phyloP scores from a whole-genome alignment of 2,113 vertebrate genomes.

The Argyrosomus japonicus region DNA sequence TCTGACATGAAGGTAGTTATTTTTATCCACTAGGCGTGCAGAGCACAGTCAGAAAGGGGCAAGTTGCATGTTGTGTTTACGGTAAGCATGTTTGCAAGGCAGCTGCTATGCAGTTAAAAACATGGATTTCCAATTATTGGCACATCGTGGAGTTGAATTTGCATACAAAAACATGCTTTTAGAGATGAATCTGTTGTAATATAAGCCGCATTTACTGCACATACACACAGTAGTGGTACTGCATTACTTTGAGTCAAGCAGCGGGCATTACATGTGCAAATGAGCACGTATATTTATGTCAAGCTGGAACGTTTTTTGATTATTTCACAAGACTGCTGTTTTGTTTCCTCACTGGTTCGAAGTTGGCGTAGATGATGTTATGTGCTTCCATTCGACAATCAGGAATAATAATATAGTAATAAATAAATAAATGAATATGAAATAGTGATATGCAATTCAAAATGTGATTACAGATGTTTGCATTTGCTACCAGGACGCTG shows the following conservation, averaged over 20 bases:
- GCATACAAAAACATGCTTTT: neutral
- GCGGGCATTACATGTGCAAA: neutral
- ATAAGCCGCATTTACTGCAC: neutral
- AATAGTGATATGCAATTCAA: neutral
- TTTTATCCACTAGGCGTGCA: slow-evolving; percentile 14
- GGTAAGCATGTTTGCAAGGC: neutral
- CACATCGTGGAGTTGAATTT: neutral
- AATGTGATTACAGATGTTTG: neutral
- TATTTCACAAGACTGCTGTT: neutral
- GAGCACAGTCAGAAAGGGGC: slow-evolving; percentile 7
- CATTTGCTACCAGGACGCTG: neutral
- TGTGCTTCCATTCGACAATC: neutral
- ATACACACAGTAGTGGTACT: neutral
- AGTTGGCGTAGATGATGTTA: neutral
- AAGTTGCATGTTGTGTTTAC: neutral
- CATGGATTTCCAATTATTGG: neutral
- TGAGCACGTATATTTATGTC: neutral
- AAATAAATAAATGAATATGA: neutral
- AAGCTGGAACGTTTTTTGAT: neutral
- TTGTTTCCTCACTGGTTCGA: neutral
- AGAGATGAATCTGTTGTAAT: neutral
- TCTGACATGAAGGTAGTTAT: slow-evolving; percentile 33
- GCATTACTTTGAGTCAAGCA: neutral
- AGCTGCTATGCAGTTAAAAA: neutral
- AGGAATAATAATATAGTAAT: neutral